Base-by-base conservation (phyloP, 2,113 vertebrate species). In the Caretta caretta region DNA sequence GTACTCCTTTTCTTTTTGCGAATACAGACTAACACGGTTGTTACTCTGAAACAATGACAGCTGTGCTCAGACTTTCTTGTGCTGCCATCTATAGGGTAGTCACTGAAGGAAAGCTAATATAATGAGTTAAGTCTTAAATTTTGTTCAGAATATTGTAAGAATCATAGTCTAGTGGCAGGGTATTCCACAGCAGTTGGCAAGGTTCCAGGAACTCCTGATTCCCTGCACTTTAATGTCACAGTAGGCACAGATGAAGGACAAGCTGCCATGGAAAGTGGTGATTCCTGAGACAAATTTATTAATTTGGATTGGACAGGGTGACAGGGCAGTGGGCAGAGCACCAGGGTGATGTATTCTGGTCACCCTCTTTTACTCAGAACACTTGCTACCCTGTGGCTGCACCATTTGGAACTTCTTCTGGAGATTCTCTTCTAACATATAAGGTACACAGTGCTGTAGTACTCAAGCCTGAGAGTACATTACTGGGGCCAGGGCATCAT, bases 51-150 rank as follows among this genome's bases (percentile, higher is more conserved):
- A 42, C 38, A 87, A 0, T 84, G 89, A 83, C 90, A 93, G 90
- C 90, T 96, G 89, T 82, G 78, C 93, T 94, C 92, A 57, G 78
- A 0, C 80, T 94, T 91, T 89, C 89, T 35, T 59, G 27, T 29
- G 27, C 57, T 59, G 57, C 57, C 12, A 31, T 27, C 25, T 27
- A 57, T 57, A 19, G 24, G 56, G 56, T 57, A 57, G 56, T 57
- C 56, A 57, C 27, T 31, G 57, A 62, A 62, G 12, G 12, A 62
- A 29, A 13, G 29, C 29, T 31, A 62, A 62, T 62, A 62, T 62
- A 62, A 62, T 5, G 57, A 62, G 12, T 62, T 62, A 13, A 12
- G 29, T 31, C 57, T 62, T 31, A 62, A 62, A 62, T 62, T 62
- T 62, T 62, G 29, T 62, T 62, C 57, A 62, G 12, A 62, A 62